These are phyloP conservation scores for Crax fasciolata DNA, from an alignment of 2,797 vertebrate species.

Conservation along the genomic window DNA sequence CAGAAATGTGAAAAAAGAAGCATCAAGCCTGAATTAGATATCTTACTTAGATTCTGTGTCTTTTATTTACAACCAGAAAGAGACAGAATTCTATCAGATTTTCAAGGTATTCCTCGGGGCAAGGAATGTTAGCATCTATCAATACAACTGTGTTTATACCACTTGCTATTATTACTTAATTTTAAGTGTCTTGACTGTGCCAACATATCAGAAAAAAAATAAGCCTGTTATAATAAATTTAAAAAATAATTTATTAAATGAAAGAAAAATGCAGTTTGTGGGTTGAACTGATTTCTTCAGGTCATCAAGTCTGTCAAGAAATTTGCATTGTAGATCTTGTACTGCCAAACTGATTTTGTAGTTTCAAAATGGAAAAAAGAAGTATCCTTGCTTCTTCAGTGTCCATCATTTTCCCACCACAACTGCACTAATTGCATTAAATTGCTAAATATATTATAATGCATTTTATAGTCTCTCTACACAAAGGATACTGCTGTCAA, in stretches of 20 bases:
- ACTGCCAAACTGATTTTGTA: not conserved
- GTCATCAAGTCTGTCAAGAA: not conserved
- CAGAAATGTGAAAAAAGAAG: not conserved
- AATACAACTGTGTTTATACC: not conserved
- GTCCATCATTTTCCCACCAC: not conserved
- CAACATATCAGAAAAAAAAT: not conserved
- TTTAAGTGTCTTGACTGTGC: not conserved
- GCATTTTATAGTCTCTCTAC: not conserved
- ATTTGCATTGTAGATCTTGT: not conserved
- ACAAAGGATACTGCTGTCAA: conserved; percentile 9
- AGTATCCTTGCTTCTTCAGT: not conserved
- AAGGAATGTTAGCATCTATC: not conserved
- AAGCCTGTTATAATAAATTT: not conserved
- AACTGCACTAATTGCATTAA: not conserved
- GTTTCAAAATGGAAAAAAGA: not conserved
- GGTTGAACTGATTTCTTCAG: not conserved
- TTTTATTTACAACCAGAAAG: not conserved
- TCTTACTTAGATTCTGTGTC: not conserved
- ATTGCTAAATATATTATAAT: conserved; percentile 12
- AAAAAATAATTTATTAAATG: not conserved
- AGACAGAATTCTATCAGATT: not conserved
- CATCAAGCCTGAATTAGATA: not conserved
- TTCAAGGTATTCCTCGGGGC: not conserved
- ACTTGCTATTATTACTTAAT: not conserved
- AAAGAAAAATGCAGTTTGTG: not conserved